Evolutionary conservation across 2,113 vertebrate genomes (phyloP).

Genomic region (Labeo catla): DNA sequence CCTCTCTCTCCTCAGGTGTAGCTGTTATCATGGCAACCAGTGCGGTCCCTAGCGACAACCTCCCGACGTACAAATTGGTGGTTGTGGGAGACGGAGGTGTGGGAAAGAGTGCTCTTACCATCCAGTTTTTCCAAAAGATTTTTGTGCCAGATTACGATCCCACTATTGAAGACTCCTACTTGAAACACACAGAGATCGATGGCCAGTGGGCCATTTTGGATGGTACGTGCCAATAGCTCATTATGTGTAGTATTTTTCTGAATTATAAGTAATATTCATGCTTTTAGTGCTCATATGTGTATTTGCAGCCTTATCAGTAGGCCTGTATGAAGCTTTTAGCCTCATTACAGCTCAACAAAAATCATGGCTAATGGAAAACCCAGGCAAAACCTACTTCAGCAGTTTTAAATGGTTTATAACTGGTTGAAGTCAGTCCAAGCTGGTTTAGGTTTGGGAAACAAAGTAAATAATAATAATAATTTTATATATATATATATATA

Average conservation of each 20-base stretch:
- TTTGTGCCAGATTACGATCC: constrained; percentile 99
- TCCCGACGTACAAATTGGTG: constrained; percentile 97
- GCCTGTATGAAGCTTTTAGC: background rate
- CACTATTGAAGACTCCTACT: constrained; percentile 97
- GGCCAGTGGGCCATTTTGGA: constrained; percentile 98
- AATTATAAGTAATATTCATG: background rate
- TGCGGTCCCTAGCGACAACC: constrained; percentile 95
- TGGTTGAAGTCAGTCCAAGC: background rate
- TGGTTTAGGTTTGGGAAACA: background rate
- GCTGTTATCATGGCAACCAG: constrained; percentile 90
- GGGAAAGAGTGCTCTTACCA: constrained; percentile 97
- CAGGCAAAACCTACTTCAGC: background rate
- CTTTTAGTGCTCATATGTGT: background rate
- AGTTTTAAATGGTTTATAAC: background rate
- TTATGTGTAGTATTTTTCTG: background rate
- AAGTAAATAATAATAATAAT: background rate
- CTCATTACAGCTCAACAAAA: background rate
- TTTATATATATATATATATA: too few species aligned
- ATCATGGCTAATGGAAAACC: background rate
- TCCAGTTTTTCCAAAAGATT: constrained; percentile 99
- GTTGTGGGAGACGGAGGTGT: constrained; percentile 97
- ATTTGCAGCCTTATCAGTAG: background rate
- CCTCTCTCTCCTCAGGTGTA: constrained; percentile 74
- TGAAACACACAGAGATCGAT: constrained; percentile 98
- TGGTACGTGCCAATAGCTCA: constrained; percentile 76